Base-by-base conservation (phyloP, 2,797 vertebrate species). In the Sciurus vulgaris region DNA sequence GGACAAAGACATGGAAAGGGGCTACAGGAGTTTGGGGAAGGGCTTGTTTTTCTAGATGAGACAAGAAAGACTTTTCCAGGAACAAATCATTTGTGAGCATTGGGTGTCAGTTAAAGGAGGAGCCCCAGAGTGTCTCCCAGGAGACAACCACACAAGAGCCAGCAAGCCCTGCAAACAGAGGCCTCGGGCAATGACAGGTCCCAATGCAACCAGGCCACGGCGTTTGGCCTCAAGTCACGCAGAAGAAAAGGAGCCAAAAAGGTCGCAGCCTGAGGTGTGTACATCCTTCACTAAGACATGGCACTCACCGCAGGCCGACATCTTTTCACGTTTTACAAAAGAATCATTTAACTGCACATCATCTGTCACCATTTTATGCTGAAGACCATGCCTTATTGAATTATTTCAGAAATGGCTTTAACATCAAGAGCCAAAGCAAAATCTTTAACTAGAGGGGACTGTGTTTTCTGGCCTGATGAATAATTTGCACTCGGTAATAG, bases 401-500 rank as follows among this genome's bases (percentile, higher is more conserved):
- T 89, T 67, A 93, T 86, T 97, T 95, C 76, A 86, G 61, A 89
- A 94, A 95, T 56, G 54, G 61, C 79, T 96, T 97, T 49, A 94
- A 65, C 86, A 82, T 86, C 59, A 91, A 95, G 59, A 91, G 18
- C 35, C 67, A 85, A 94, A 84, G 83, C 7, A 79, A 94, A 86
- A 87, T 76, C 83, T 91, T 90, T 93, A 73, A 70, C 89, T 69
- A 51, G 65, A 86, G 56, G 41, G 72, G 47, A 95, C 56, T 70
- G 35, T 81, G 92, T n/a, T n/a, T 85, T 86, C 86, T 51, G 86
- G 65, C 76, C 93, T 85, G 86, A 95, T 94, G 95, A 97, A 96
- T 96, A 89, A 97, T 96, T 93, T 97, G 59, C 73, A 70, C 91
- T 96, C 84, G 9, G 89, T 91, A 96, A 96, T 59, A 84, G 94